A percentile compares a stretch with the other conserved stretches of the same genome.
Conservation (phyloP, 1,140 invertebrate species). For the Gryon sp. region DNA sequence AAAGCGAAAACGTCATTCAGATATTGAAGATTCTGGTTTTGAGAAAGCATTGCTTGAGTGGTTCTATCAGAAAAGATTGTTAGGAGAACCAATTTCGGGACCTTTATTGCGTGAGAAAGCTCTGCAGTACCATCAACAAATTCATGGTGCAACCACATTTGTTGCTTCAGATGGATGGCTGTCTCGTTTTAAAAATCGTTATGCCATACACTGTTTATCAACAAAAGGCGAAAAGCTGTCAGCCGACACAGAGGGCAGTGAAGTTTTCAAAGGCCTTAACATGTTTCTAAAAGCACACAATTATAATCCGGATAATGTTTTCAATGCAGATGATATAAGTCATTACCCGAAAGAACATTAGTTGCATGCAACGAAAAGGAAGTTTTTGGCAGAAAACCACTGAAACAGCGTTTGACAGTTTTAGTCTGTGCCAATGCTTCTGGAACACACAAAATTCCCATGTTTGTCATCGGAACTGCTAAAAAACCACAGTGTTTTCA, state of each 20-base stretch:
- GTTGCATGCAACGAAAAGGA: background rate
- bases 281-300: no score
- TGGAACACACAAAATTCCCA: constrained; percentile 1
- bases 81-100: no score
- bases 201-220: background rate
- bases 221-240: constrained; percentile 25
- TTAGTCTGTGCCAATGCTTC: constrained; percentile 6
- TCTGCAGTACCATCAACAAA: no score
- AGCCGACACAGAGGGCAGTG: background rate
- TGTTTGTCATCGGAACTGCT: background rate
- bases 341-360: constrained; percentile 67
- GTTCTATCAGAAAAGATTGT: no score
- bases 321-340: constrained; percentile 67
- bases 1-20: no score
- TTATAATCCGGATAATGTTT: constrained; percentile 44
- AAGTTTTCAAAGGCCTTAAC: background rate
- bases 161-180: no score
- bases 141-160: no score
- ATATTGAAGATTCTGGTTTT: no score
- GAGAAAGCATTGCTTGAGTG: no score
- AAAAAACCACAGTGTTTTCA: constrained; percentile 4
- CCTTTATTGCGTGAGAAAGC: no score
- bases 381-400: constrained; percentile 62
- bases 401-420: constrained; percentile 6
- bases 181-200: no score